Evolutionary conservation across 2,797 vertebrate species (phyloP).

Genomic region (Urosaurus nigricauda): DNA sequence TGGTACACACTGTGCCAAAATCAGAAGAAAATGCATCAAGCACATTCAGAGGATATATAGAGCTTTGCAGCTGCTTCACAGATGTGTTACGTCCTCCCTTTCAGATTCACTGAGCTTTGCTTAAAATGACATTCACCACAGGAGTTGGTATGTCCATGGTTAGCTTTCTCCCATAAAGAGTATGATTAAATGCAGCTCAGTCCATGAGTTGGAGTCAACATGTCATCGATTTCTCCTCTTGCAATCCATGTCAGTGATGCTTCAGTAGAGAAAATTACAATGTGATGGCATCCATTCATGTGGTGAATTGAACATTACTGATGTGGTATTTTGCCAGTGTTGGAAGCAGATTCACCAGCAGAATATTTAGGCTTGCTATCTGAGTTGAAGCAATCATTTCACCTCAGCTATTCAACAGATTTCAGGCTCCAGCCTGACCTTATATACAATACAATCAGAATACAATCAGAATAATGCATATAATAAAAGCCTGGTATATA

Average conservation of each 20-base stretch:
- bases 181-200: neutral
- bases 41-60: neutral
- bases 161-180: neutral
- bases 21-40: neutral
- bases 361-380: slow-evolving; percentile 4
- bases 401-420: slow-evolving; percentile 9
- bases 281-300: neutral
- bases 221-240: neutral
- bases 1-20: neutral
- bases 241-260: neutral
- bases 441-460: slow-evolving; percentile 18
- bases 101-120: neutral
- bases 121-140: neutral
- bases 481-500: too few species aligned
- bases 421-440: neutral
- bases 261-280: neutral
- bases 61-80: neutral
- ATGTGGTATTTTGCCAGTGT: neutral
- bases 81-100: neutral
- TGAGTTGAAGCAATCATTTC: slow-evolving; percentile 20
- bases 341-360: neutral
- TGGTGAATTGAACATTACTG: neutral
- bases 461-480: too few species aligned
- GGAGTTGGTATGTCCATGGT: neutral
- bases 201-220: neutral